Evolutionary conservation across 2,888 invertebrate genomes (phyloP).

Genomic region (Polyploca ridens): DNA sequence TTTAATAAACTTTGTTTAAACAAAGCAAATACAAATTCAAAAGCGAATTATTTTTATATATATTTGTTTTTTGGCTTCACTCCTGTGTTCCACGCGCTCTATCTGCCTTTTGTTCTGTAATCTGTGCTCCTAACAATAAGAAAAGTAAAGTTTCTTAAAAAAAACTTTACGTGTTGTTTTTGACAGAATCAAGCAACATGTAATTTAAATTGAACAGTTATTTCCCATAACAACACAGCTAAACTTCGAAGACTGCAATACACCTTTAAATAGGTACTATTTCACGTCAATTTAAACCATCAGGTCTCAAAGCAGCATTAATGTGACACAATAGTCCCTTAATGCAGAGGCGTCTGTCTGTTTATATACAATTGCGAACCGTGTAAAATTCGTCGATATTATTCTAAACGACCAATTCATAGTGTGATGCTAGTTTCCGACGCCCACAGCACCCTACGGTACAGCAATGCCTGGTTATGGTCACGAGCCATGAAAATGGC

Average conservation of each 20-base stretch:
- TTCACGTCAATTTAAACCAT: background rate
- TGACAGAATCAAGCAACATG: too few species aligned
- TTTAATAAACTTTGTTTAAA: too few species aligned
- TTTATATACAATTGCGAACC: conserved; percentile 16
- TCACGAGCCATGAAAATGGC: conserved; percentile 25
- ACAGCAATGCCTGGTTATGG: conserved; percentile 11
- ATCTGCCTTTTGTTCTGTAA: too few species aligned
- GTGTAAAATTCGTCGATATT: conserved; percentile 34
- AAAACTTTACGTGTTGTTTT: too few species aligned
- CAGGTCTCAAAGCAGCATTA: background rate
- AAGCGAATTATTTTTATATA: too few species aligned
- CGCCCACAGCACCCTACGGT: conserved; percentile 42
- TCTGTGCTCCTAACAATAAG: too few species aligned
- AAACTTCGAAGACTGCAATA: too few species aligned
- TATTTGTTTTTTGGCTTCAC: too few species aligned
- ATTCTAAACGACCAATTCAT: conserved; percentile 44
- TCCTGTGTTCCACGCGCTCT: too few species aligned
- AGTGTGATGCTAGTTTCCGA: conserved; percentile 26
- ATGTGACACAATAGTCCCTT: background rate
- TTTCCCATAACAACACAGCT: background rate
- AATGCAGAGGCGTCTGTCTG: conserved; percentile 6
- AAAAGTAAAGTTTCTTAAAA: too few species aligned
- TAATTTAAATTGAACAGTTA: background rate
- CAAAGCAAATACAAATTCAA: too few species aligned
- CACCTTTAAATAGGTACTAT: background rate